These are phyloP conservation scores for Aradus depressus DNA, from an alignment of 2,888 invertebrate species.

Conservation along the genomic window DNA sequence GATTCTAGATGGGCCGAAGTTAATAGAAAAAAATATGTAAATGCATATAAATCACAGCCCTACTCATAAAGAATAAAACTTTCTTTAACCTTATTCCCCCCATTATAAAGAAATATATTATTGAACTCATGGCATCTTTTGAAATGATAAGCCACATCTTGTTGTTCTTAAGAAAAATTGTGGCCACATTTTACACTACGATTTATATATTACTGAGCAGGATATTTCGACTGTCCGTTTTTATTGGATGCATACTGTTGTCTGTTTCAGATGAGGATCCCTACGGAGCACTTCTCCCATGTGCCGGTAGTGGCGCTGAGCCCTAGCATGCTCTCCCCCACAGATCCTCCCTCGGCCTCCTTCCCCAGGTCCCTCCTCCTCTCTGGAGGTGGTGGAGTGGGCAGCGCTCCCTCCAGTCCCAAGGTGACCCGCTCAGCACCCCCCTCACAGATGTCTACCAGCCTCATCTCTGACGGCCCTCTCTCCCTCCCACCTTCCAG, in stretches of 20 bases:
- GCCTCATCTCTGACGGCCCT: constrained; percentile 28
- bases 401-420: constrained; percentile 42
- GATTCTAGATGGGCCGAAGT: too few species aligned
- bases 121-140: too few species aligned
- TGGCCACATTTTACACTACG: too few species aligned
- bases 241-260: neutral
- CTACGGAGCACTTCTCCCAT: constrained; percentile 88
- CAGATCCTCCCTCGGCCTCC: constrained; percentile 48
- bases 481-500: constrained; percentile 28
- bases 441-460: constrained; percentile 30
- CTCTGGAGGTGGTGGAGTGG: constrained; percentile 38
- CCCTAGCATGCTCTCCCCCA: constrained; percentile 69
- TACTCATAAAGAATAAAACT: too few species aligned
- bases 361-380: constrained; percentile 55
- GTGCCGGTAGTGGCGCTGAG: constrained; percentile 87
- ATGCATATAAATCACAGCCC: too few species aligned
- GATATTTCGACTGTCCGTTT: too few species aligned
- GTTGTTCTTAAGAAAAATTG: too few species aligned
- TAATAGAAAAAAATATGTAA: too few species aligned
- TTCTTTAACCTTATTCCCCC: too few species aligned
- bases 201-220: too few species aligned
- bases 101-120: too few species aligned
- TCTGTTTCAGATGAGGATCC: constrained; percentile 73
- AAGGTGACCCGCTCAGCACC: constrained; percentile 34
- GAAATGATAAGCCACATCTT: too few species aligned